phyloP scores from a whole-genome alignment of 2,797 vertebrate species.

The Gymnothorax javanicus region DNA sequence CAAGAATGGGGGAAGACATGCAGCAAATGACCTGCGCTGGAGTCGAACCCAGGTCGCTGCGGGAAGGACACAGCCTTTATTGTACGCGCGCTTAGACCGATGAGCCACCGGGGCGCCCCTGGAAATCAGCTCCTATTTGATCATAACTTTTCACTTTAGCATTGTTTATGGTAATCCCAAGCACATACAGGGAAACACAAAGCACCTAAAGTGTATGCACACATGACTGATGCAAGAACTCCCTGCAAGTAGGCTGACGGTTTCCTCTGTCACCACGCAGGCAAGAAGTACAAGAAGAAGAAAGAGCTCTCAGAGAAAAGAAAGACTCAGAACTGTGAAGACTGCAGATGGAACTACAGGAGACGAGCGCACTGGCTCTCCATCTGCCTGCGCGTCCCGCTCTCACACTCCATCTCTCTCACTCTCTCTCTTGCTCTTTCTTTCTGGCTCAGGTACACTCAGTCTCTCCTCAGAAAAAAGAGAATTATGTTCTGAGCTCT shows the following conservation, averaged over 20 bases:
- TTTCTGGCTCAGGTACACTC: neutral
- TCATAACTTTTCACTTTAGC: too few species aligned
- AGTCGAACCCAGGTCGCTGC: too few species aligned
- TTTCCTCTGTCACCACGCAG: neutral
- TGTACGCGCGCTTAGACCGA: too few species aligned
- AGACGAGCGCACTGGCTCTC: neutral
- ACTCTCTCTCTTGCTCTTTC: neutral
- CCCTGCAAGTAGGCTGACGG: neutral
- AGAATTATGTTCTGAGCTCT: slow-evolving; percentile 36
- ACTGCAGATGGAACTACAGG: neutral
- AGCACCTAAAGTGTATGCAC: neutral
- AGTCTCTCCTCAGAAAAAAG: neutral
- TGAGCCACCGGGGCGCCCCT: too few species aligned
- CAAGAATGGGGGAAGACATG: too few species aligned
- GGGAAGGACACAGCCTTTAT: too few species aligned
- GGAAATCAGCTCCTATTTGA: too few species aligned
- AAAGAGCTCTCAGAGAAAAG: slow-evolving; percentile 6
- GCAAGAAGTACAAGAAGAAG: neutral
- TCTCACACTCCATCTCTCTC: neutral
- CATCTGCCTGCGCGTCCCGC: neutral
- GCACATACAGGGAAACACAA: too few species aligned
- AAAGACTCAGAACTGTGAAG: neutral
- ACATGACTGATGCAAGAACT: neutral
- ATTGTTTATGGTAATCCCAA: too few species aligned
- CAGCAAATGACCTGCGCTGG: too few species aligned